Evolutionary conservation across 2,888 invertebrate species (phyloP), one percentile per base, ranked within the genome.

Genomic region (Dryadula phaetusa): DNA sequence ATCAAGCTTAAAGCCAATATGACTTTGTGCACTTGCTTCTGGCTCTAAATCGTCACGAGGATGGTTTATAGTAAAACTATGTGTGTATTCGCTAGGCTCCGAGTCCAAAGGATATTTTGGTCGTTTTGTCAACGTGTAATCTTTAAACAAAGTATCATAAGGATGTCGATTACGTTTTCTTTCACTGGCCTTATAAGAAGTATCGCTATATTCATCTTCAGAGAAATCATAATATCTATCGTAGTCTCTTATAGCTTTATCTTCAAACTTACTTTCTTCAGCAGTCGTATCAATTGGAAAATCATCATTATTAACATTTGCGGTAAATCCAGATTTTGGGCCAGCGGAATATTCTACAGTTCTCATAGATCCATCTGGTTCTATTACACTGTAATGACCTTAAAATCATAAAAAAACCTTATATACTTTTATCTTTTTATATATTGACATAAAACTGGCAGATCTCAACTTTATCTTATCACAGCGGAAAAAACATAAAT

Each of bases 381-480:
- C 95, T 58, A 95, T 80, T 20, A 95, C 88, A 75, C 95, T 95
- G 80, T 96, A 96, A 79, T 94, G 94, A 77, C 94, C 93, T 93
- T 81, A 12, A 84, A 83, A 54, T 25, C 4, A 10, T 16, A 44
- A 3, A 34, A 34, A 34, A 7, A 34, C 8, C 28, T 3, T 28
- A 4, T n/a, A 28, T 6, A 28, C 6, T 28, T 4, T 28, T 28
- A 28, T 28, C 3, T 4, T 4, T 28, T 28, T 28, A 4, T 28
- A 28, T 6, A 4, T 3, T 28, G 28, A 6, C 6, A 28, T 6
- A 4, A 8, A n/a, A n/a, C n/a, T n/a, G n/a, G n/a, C n/a, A n/a
- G n/a, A n/a, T n/a, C n/a, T n/a, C n/a, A n/a, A n/a, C n/a, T n/a
- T n/a, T n/a, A n/a, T n/a, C n/a, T n/a, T n/a, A n/a, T n/a, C n/a